Conservation (phyloP, 2,888 invertebrate genomes). For the Trachelus tabidus region DNA sequence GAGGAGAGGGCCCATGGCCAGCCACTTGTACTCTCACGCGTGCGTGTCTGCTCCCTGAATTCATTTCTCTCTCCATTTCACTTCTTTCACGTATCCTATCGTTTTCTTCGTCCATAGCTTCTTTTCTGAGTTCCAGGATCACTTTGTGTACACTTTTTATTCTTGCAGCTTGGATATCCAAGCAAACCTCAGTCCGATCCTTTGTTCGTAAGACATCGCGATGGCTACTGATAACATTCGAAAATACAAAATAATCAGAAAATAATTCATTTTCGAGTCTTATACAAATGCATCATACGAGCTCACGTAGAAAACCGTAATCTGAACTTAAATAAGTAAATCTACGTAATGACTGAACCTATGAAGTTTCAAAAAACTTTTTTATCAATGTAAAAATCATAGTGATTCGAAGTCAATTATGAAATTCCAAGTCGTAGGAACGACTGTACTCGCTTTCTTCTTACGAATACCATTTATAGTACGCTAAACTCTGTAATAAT, state of each 20-base stretch:
- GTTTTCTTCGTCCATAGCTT: background rate
- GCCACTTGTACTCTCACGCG: slow-evolving; percentile 1
- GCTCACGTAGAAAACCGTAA: no score
- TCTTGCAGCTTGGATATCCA: background rate
- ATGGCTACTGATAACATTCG: background rate
- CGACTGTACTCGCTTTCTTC: background rate
- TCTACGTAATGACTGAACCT: no score
- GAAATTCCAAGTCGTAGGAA: background rate
- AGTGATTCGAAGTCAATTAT: background rate
- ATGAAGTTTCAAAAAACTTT: background rate
- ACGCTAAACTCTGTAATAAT: background rate
- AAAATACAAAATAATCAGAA: background rate
- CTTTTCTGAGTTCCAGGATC: background rate
- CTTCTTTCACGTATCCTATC: background rate
- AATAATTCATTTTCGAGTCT: background rate
- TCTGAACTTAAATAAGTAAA: no score
- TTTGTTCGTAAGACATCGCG: background rate
- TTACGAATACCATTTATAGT: background rate
- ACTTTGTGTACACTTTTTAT: background rate
- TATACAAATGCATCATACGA: background rate
- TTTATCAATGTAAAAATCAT: background rate
- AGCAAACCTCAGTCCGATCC: background rate
- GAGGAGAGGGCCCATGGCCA: slow-evolving; percentile 8
- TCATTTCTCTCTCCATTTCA: background rate
- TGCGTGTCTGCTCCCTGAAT: background rate